These are phyloP conservation scores for Drosophila kanekoi DNA, from an alignment of 2,888 invertebrate genomes.

Conservation along the genomic window DNA sequence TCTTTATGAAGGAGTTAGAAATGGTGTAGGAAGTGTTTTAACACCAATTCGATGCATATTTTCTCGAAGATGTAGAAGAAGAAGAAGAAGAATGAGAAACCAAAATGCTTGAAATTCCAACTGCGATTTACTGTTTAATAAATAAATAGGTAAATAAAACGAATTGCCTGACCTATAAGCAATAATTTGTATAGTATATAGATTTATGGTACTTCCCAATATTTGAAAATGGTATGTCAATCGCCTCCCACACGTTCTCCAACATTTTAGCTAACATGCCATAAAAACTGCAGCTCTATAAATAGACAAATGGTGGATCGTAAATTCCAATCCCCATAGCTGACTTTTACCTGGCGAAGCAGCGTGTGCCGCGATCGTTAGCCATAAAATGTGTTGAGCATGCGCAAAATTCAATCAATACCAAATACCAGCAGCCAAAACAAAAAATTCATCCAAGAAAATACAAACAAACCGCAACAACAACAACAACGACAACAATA, in stretches of 20 bases:
- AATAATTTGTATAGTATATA: too few species aligned
- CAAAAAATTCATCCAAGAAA: conserved; percentile 35
- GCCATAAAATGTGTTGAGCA: conserved; percentile 44
- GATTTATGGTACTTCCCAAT: too few species aligned
- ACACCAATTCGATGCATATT: too few species aligned
- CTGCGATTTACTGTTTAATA: too few species aligned
- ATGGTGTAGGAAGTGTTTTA: not conserved
- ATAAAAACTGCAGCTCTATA: conserved; percentile 27
- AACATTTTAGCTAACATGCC: not conserved
- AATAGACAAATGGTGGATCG: conserved; percentile 11
- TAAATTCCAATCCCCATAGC: conserved; percentile 38
- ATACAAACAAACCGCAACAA: conserved; percentile 25
- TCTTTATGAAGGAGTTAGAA: not conserved
- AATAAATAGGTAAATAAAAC: too few species aligned
- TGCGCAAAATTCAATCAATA: conserved; percentile 55
- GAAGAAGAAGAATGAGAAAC: too few species aligned
- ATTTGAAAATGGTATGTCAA: too few species aligned
- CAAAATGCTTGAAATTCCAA: too few species aligned
- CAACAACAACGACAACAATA: conserved; percentile 44
- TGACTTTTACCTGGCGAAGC: conserved; percentile 29
- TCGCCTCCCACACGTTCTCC: not conserved
- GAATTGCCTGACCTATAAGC: too few species aligned
- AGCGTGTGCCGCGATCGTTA: conserved; percentile 59
- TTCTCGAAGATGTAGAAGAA: too few species aligned
- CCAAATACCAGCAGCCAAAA: conserved; percentile 55